These are phyloP conservation scores for Chiloscyllium plagiosum DNA, from an alignment of 2,113 vertebrate genomes.

Conservation along the genomic window DNA sequence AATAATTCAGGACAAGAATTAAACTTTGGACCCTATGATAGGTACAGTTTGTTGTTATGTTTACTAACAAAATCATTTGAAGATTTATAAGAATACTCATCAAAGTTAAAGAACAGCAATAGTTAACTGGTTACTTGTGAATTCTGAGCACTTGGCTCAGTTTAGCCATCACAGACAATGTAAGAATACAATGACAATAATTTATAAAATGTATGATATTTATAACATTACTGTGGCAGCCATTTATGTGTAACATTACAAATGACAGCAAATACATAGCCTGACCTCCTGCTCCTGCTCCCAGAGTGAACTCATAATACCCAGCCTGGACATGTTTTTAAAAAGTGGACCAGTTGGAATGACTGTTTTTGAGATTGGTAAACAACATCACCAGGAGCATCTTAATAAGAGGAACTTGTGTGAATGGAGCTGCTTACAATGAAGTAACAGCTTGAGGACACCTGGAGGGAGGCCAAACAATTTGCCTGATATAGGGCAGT, in stretches of 20 bases:
- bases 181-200: neutral
- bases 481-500: neutral
- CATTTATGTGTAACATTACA: neutral
- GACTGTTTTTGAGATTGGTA: neutral
- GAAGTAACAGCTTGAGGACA: neutral
- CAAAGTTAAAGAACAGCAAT: neutral
- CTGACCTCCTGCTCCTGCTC: conserved; percentile 6
- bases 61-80: neutral
- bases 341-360: neutral
- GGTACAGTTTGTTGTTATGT: neutral
- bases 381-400: neutral
- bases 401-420: neutral
- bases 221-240: neutral
- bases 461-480: neutral
- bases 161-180: neutral
- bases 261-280: neutral
- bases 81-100: neutral
- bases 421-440: conserved; percentile 1
- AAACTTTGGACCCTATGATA: neutral
- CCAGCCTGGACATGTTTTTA: neutral
- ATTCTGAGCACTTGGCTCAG: neutral
- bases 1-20: neutral
- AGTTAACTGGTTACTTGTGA: neutral
- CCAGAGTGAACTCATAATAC: neutral
- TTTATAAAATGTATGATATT: neutral